Evolutionary conservation across 1,140 invertebrate genomes (phyloP).

Genomic region (Neodiprion fabricii): DNA sequence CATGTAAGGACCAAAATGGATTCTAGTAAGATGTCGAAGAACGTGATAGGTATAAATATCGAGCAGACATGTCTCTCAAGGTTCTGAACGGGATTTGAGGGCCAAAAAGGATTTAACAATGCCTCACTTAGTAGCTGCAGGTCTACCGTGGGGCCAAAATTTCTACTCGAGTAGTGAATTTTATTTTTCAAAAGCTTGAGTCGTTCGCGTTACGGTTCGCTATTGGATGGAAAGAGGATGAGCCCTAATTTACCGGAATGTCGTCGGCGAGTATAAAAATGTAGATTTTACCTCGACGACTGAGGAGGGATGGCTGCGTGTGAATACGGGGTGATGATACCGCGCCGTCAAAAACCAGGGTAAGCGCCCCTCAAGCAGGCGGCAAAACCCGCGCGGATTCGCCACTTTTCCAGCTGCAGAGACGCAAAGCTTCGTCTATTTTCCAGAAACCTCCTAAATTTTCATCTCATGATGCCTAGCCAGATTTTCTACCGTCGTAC

Average conservation of each 20-base stretch:
- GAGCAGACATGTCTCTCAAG: no score
- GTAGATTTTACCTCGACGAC: background rate
- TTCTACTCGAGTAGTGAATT: no score
- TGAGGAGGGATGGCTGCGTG: background rate
- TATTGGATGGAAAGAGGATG: background rate
- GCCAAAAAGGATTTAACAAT: background rate
- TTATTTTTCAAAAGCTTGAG: background rate
- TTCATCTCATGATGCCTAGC: background rate
- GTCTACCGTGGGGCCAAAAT: no score
- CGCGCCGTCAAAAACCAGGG: constrained; percentile 3
- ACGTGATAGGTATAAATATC: no score
- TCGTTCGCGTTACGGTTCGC: background rate
- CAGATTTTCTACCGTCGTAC: no score
- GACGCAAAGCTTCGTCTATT: background rate
- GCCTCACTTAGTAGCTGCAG: no score
- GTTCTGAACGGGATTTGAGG: background rate
- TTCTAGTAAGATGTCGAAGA: no score
- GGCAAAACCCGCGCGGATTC: background rate
- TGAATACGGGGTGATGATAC: background rate
- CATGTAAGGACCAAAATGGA: no score
- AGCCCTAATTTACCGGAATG: constrained; percentile 7
- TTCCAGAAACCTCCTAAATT: background rate
- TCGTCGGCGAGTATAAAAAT: background rate
- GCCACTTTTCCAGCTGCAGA: no score
- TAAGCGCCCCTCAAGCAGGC: background rate